Conservation (phyloP, 2,113 vertebrate genomes). For the Nothobranchius furzeri region DNA sequence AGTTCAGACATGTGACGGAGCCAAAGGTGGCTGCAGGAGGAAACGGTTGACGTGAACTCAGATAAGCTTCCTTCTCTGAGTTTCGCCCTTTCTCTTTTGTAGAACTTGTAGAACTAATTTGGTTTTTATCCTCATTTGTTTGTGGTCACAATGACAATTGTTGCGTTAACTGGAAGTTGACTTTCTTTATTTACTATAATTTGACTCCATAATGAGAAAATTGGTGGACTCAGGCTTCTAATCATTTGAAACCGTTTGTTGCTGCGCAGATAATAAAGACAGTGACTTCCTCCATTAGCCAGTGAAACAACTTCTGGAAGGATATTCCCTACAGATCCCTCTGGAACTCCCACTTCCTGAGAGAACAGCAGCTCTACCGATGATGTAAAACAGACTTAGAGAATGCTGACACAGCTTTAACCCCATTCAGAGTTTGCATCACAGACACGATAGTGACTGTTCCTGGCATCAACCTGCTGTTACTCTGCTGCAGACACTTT, state of each 20-base stretch:
- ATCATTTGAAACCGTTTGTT: neutral
- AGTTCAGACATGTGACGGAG: constrained; percentile 47
- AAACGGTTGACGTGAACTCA: neutral
- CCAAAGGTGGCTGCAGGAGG: constrained; percentile 15
- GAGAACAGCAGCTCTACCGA: too few relatives aligned
- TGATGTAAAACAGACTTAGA: neutral
- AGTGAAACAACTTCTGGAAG: neutral
- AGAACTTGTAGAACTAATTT: too few relatives aligned
- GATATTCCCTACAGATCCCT: neutral
- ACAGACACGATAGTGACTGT: neutral
- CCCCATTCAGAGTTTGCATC: constrained; percentile 4
- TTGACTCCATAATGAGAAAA: neutral
- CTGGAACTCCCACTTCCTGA: neutral
- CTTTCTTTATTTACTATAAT: too few relatives aligned
- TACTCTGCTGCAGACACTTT: neutral
- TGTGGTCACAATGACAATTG: neutral
- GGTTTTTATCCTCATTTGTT: neutral
- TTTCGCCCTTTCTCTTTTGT: neutral
- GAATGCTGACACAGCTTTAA: neutral
- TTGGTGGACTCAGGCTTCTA: neutral
- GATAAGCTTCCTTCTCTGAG: neutral
- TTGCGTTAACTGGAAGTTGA: too few relatives aligned
- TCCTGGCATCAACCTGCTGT: neutral
- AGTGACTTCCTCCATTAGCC: too few relatives aligned
- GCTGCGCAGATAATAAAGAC: neutral